Evolutionary conservation across 2,888 invertebrate genomes (phyloP), one percentile per base, ranked within the genome.

Genomic region (Dorcus parallelipipedus): DNA sequence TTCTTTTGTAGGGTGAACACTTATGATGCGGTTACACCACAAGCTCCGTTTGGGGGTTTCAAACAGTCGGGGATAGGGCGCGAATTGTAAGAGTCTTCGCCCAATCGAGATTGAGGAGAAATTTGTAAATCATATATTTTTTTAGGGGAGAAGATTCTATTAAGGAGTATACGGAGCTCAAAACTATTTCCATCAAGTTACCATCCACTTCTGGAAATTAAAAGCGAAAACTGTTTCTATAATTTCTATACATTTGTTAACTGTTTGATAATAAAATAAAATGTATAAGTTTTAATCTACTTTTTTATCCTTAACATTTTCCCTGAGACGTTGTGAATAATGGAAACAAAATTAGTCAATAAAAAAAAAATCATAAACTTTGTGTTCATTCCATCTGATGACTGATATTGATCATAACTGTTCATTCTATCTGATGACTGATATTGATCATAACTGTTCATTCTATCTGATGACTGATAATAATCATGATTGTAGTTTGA

Each of bases 21-120:
- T 51, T 91, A 89, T 69, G 86, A 89, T 69, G 83, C 84, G 51
- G 82, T 88, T 2, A 76, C 82, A 9, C 80, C 88, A 1, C 93
- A 94, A 75, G 88, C 90, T 43, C 94, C 95, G 9, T 95, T 95
- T 74, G 95, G 95, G 54, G 95, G 95, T 43, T 95, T 86, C 78
- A 94, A 93, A 74, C 86, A 88, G 70, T 93, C 93, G 33, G 95
- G 95, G 52, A 84, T 90, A 67, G 95, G 94, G 38, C 85, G 93
- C 61, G 95, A 95, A 78, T 69, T 88, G 82, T 85, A 77, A 80
- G 83, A 48, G 41, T 23, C 51, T 40, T 40, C 5, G 7, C 42
- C 47, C 43, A 23, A 3, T 10, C 5, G 48, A 42, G 23, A 54
- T 58, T 3, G 20, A 20, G 26, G 6, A 7, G 26, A 6, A 33